These are phyloP conservation scores for Trichopoda pennipes DNA, from an alignment of 2,888 invertebrate genomes.

Conservation along the genomic window DNA sequence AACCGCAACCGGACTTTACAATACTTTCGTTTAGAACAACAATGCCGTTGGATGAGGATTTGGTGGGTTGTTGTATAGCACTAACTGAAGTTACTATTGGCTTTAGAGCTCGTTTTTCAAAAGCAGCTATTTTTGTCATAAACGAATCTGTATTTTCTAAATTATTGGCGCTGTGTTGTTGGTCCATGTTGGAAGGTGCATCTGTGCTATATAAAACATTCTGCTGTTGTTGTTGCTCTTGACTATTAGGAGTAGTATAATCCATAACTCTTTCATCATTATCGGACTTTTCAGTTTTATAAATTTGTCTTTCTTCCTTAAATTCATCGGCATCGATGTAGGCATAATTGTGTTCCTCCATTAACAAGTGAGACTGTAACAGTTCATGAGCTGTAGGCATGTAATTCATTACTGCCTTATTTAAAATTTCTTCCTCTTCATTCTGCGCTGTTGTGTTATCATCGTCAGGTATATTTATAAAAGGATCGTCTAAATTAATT, in stretches of 20 bases:
- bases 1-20: constrained; percentile 77
- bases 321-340: constrained; percentile 72
- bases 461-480: constrained; percentile 79
- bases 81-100: constrained; percentile 78
- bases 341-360: constrained; percentile 79
- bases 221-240: constrained; percentile 23
- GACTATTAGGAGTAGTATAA: constrained; percentile 28
- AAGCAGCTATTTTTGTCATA: background rate
- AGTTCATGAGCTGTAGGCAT: constrained; percentile 72
- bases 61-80: constrained; percentile 70
- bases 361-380: constrained; percentile 75
- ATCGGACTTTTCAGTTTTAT: constrained; percentile 78
- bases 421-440: constrained; percentile 48
- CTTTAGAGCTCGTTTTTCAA: constrained; percentile 71
- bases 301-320: constrained; percentile 77
- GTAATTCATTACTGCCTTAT: constrained; percentile 11
- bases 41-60: constrained; percentile 76
- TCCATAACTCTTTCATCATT: constrained; percentile 65
- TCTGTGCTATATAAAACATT: background rate
- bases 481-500: constrained; percentile 79
- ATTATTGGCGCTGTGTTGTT: background rate
- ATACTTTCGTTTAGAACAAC: constrained; percentile 80
- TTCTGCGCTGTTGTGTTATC: constrained; percentile 71
- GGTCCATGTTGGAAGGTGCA: background rate
- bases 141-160: constrained; percentile 27